Evolutionary conservation across 2,113 vertebrate species (phyloP), one percentile per base, ranked within the genome.

Genomic region (Blennius ocellaris): DNA sequence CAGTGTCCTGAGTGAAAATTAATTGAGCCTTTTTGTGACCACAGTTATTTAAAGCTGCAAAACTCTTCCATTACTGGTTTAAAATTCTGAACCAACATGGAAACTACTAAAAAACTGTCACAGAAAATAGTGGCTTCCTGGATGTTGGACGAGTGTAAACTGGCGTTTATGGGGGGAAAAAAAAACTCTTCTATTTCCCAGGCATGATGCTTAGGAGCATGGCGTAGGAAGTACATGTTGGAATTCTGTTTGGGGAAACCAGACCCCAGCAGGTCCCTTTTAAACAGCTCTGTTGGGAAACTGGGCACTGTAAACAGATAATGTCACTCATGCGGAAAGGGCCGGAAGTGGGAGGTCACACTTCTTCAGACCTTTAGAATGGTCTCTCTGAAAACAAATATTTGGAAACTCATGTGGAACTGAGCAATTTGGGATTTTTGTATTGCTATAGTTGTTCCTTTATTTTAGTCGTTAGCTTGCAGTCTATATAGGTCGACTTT

Each of bases 281-380:
- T 82, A 58, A 81, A 88, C 76, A 57, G 78, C 82, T 82, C 84
- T 65, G 39, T 76, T 85, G 86, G 86, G 88, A 92, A 85, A 87
- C 75, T 69, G 37, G 69, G 73, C 82, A 86, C 81, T 90, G 83
- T 91, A 91, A 92, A 92, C 82, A 90, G 89, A 91, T 89, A 90
- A 90, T 55, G 63, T 69, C 61, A 59, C 83, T 89, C 76, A 78
- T 88, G 84, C 85, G 90, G 86, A 88, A 89, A 69, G 73, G 67
- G 68, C 78, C 73, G 76, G 87, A 93, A 91, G 70, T 88, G 75
- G 78, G 72, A 86, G 85, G 75, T 75, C 75, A 80, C 47, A 72
- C 54, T 72, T 12, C 51, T 79, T 70, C 76, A 76, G 81, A 80
- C 70, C 45, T 81, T 89, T 61, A 86, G 69, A 71, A 52, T 55